Base-by-base conservation (phyloP, 2,888 invertebrate species). In the Apoda limacodes region DNA sequence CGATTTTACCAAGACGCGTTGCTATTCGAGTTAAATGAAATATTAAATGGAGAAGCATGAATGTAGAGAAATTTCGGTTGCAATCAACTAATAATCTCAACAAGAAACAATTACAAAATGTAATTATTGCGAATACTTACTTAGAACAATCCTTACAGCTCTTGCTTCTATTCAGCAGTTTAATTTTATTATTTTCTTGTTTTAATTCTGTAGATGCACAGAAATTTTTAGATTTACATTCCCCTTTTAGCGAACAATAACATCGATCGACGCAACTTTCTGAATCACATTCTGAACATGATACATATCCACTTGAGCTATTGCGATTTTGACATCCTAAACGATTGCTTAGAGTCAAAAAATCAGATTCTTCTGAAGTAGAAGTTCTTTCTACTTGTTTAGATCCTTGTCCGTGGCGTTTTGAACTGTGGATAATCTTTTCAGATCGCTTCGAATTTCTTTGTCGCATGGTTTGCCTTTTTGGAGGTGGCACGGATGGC, bases 231-330 rank as follows among this genome's bases (percentile, higher is more conserved):
- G 65, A 52, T 39, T 66, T 75, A 37, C 72, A 78, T 36, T 82
- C 83, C 3, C 80, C 81, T 12, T 86, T 87, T 34, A 91, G 53
- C 2, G 92, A 92, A 55, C 94, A 94, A 53, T 94, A 94, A 52
- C 94, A 94, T 48, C 92, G 88, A 56, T 93, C 93, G 0, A 90
- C 87, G 53, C 93, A 93, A 9, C 91, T 89, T 47, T 93, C 93
- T 2, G 92, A 92, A 53, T 93, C 93, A 56, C 94, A 94, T 63
- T 94, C 94, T 22, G 93, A 93, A 60, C 93, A 94, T 2, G 92
- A 92, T 1, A 93, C 92, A 55, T 93, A 93, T 47, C 86, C 86
- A 48, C 86, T 86, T 5, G 86, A 86, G 50, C 86, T 86, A 45
- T 86, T 86, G 22, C 86, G 59, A 40, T 86, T 85, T 39, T 85